Evolutionary conservation across 2,113 vertebrate genomes (phyloP).

Genomic region (human (Homo sapiens)): GRCh38 chr11:77471501-77472000

Average conservation of each 20-base stretch:
- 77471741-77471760: constrained; percentile 20
- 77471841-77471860: background rate
- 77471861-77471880: constrained; percentile 24
- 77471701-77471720: background rate
- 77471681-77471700: background rate
- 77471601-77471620: background rate
- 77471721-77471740: background rate
- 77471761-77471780: background rate
- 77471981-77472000: constrained; percentile 10
- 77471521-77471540: background rate
- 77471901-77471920: constrained; percentile 33
- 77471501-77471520: background rate
- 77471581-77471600: background rate
- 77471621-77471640: background rate
- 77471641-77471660: background rate
- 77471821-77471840: background rate
- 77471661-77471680: background rate
- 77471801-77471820: background rate
- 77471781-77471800: background rate
- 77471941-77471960: constrained; percentile 73
- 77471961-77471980: constrained; percentile 51
- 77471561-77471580: background rate
- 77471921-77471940: constrained; percentile 47
- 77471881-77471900: background rate
- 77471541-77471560: background rate